phyloP scores from a whole-genome alignment of 2,797 vertebrate genomes.

The Philypnodon macrostomus region DNA sequence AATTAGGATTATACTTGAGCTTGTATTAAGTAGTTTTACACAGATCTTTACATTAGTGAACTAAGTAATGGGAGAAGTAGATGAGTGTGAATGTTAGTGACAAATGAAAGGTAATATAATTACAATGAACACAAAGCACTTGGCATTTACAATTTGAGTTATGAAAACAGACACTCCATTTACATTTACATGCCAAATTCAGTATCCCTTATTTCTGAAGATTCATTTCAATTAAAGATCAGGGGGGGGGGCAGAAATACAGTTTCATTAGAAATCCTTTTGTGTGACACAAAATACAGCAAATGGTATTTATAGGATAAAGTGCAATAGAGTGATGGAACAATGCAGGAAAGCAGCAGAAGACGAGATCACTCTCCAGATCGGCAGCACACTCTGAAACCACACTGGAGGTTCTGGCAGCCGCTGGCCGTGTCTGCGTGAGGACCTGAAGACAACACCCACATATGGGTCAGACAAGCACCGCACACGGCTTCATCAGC shows the following conservation, averaged over 20 bases:
- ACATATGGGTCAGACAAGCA: no score
- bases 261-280: constrained; percentile 64
- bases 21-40: constrained; percentile 8
- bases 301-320: constrained; percentile 78
- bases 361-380: constrained; percentile 98
- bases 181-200: constrained; percentile 42
- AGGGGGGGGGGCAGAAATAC: constrained; percentile 42
- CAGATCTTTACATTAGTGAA: constrained; percentile 11
- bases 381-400: constrained; percentile 97
- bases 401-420: constrained; percentile 99
- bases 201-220: constrained; percentile 26
- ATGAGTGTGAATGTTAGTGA: constrained; percentile 16
- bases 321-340: constrained; percentile 81
- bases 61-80: constrained; percentile 20
- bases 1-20: not conserved
- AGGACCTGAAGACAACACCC: constrained; percentile 84
- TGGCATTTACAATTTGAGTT: constrained; percentile 20
- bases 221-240: constrained; percentile 45
- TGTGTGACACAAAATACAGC: constrained; percentile 62
- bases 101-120: constrained; percentile 16
- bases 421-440: constrained; percentile 96
- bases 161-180: constrained; percentile 24
- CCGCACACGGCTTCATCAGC: no score
- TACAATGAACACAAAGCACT: constrained; percentile 36
- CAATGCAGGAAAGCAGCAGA: constrained; percentile 68